Evolutionary conservation across 1,140 invertebrate species (phyloP).

Genomic region (Drosophila simulans): DNA sequence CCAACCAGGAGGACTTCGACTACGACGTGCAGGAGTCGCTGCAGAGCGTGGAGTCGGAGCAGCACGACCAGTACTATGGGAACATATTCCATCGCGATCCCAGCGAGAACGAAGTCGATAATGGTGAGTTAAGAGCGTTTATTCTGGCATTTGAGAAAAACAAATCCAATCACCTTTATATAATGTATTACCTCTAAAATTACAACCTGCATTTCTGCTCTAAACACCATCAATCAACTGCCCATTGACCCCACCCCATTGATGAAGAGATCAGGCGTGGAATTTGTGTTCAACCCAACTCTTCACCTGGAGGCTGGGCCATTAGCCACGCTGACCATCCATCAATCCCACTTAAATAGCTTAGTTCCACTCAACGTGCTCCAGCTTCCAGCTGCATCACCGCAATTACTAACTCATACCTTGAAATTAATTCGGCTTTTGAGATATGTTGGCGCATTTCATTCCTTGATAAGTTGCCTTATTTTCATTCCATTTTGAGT

Average conservation of each 20-base stretch:
- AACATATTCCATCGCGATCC: slow-evolving; percentile 81
- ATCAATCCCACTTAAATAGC: slow-evolving; percentile 45
- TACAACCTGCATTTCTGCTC: neutral
- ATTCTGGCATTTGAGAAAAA: neutral
- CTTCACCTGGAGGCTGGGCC: slow-evolving; percentile 23
- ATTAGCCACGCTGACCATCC: slow-evolving; percentile 31
- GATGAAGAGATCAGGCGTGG: slow-evolving; percentile 23
- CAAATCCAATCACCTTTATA: too few relatives aligned
- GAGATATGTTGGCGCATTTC: neutral
- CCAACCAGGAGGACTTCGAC: slow-evolving; percentile 74
- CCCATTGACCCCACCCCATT: slow-evolving; percentile 1
- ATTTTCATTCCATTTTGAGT: slow-evolving; percentile 18
- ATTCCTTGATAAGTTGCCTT: slow-evolving; percentile 12
- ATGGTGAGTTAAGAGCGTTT: slow-evolving; percentile 55
- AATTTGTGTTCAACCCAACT: slow-evolving; percentile 19
- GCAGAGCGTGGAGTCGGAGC: slow-evolving; percentile 88
- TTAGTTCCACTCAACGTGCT: slow-evolving; percentile 29
- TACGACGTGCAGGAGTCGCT: slow-evolving; percentile 84
- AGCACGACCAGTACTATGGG: slow-evolving; percentile 85
- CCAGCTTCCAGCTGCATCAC: slow-evolving; percentile 17
- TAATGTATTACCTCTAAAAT: too few relatives aligned
- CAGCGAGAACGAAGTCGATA: slow-evolving; percentile 81
- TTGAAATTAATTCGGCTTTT: slow-evolving; percentile 20
- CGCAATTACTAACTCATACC: slow-evolving; percentile 24
- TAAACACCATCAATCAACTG: slow-evolving; percentile 27